Conservation (phyloP, 2,888 invertebrate species). For the Ochropleura plecta region DNA sequence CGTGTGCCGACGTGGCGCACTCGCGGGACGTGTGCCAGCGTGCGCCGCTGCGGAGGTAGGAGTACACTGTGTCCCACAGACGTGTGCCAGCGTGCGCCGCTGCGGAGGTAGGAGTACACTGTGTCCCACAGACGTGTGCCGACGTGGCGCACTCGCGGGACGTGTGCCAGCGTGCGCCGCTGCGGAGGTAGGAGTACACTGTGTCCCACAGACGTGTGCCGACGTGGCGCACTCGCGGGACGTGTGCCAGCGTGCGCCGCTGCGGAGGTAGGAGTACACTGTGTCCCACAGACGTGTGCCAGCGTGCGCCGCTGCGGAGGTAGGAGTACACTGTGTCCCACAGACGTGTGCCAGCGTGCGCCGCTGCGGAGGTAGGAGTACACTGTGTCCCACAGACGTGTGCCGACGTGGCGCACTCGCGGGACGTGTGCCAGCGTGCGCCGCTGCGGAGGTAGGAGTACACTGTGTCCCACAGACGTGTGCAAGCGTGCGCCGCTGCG, state of each 20-base stretch:
- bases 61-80: conserved; percentile 59
- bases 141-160: too few species aligned
- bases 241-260: conserved; percentile 36
- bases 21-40: too few species aligned
- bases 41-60: conserved; percentile 63
- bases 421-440: conserved; percentile 7
- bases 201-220: conserved; percentile 72
- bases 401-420: too few species aligned
- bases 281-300: conserved; percentile 1
- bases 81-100: conserved; percentile 36
- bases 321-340: conserved; percentile 60
- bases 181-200: conserved; percentile 59
- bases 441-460: conserved; percentile 63
- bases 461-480: conserved; percentile 60
- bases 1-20: too few species aligned
- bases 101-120: conserved; percentile 59
- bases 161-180: conserved; percentile 42
- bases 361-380: conserved; percentile 63
- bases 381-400: background rate
- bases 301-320: conserved; percentile 61
- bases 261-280: conserved; percentile 59
- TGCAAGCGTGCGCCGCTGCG: conserved; percentile 55
- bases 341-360: conserved; percentile 23
- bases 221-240: conserved; percentile 90
- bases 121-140: background rate